Evolutionary conservation across 2,888 invertebrate species (phyloP).

Genomic region (Rhogogaster chlorosoma): DNA sequence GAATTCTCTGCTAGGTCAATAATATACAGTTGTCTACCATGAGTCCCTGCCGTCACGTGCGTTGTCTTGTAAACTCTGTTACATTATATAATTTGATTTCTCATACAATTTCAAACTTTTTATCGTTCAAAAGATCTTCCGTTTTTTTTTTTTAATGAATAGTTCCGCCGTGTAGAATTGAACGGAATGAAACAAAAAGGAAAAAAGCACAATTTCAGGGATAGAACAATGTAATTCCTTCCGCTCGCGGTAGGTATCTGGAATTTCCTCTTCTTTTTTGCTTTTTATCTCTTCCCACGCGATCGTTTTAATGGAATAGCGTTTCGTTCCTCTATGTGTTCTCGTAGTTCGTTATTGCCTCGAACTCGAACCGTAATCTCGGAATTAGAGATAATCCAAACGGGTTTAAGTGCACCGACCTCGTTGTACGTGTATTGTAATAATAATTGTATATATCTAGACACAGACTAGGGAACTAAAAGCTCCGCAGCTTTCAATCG

Average conservation of each 20-base stretch:
- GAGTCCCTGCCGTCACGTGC: background rate
- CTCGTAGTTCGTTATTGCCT: slow-evolving; percentile 19
- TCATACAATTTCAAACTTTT: background rate
- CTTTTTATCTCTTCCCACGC: background rate
- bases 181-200: background rate
- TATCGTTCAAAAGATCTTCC: background rate
- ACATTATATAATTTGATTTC: background rate
- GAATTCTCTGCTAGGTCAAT: background rate
- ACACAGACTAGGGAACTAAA: background rate
- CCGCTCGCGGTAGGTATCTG: background rate
- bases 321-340: background rate
- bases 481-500: background rate
- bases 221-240: background rate
- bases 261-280: background rate
- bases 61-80: background rate
- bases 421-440: background rate
- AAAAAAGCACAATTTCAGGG: background rate
- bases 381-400: slow-evolving; percentile 19
- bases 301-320: slow-evolving; percentile 7
- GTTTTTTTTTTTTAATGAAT: background rate
- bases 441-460: background rate
- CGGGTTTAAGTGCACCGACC: background rate
- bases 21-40: background rate
- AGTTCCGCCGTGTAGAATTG: background rate
- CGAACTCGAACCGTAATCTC: background rate